Percentiles rank a stretch among this genome's conserved stretches.
These are phyloP conservation scores for Solenopsis invicta DNA, from an alignment of 1,140 invertebrate species.

Conservation along the genomic window DNA sequence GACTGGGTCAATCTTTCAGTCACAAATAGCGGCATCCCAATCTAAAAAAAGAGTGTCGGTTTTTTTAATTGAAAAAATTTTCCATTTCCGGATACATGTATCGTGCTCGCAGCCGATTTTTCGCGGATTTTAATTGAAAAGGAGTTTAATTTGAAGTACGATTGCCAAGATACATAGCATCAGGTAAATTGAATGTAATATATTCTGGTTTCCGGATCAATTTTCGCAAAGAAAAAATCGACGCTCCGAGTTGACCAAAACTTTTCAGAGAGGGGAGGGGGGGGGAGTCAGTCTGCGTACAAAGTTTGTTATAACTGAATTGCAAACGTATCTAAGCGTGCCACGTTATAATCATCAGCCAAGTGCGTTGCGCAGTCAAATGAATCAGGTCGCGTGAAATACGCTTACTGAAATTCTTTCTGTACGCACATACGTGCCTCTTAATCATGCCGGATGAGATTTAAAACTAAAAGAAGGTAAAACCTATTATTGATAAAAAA, in stretches of 20 bases:
- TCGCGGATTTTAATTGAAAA: slow-evolving; percentile 46
- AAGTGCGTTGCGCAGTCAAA: slow-evolving; percentile 1
- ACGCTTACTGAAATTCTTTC: slow-evolving; percentile 47
- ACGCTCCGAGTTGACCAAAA: not conserved
- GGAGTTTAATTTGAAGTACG: slow-evolving; percentile 39
- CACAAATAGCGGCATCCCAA: slow-evolving; percentile 7
- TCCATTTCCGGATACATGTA: not conserved
- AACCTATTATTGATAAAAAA: too few relatives aligned
- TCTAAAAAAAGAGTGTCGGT: not conserved
- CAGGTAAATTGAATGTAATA: slow-evolving; percentile 41
- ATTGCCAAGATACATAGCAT: slow-evolving; percentile 32
- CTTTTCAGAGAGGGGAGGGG: not conserved
- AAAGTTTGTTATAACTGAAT: slow-evolving; percentile 31
- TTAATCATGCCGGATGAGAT: too few relatives aligned
- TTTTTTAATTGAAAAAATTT: slow-evolving; percentile 47
- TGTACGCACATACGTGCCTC: not conserved
- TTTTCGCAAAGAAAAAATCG: slow-evolving; percentile 19
- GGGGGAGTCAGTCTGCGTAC: not conserved
- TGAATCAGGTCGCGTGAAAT: slow-evolving; percentile 14
- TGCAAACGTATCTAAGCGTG: slow-evolving; percentile 2
- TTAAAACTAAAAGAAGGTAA: too few relatives aligned
- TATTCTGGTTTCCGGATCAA: not conserved
- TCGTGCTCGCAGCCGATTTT: slow-evolving; percentile 18
- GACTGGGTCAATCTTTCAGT: not conserved
- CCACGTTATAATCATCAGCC: slow-evolving; percentile 23